Evolutionary conservation across 2,113 vertebrate species (phyloP).

Genomic region (Zingel zingel): DNA sequence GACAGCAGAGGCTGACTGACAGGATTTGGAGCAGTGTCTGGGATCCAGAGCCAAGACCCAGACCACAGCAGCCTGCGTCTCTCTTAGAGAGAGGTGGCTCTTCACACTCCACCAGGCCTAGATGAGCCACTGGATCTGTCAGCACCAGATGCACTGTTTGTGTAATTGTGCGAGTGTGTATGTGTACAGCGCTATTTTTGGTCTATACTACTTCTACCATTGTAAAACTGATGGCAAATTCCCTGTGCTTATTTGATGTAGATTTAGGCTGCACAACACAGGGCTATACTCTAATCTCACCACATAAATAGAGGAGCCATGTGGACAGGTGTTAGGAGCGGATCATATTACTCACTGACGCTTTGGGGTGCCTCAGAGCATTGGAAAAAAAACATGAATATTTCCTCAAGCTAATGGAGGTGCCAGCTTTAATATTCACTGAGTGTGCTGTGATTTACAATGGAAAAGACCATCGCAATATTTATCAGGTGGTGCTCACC

Average conservation of each 20-base stretch:
- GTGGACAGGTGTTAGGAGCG: slow-evolving; percentile 69
- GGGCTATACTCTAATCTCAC: slow-evolving; percentile 39
- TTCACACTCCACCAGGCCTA: slow-evolving; percentile 68
- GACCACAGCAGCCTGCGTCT: slow-evolving; percentile 65
- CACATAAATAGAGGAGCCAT: slow-evolving; percentile 57
- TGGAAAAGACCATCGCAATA: slow-evolving; percentile 48
- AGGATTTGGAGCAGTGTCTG: slow-evolving; percentile 76
- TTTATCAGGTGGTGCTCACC: slow-evolving; percentile 36
- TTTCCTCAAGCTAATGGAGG: slow-evolving; percentile 71
- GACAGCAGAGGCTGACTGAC: slow-evolving; percentile 81
- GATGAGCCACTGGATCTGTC: slow-evolving; percentile 72
- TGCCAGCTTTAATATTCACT: slow-evolving; percentile 73
- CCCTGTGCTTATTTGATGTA: slow-evolving; percentile 30
- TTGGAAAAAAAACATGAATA: slow-evolving; percentile 67
- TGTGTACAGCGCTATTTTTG: background rate
- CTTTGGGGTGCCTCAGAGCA: slow-evolving; percentile 61
- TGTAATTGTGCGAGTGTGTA: slow-evolving; percentile 28
- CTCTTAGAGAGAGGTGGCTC: slow-evolving; percentile 51
- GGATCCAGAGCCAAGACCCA: slow-evolving; percentile 74
- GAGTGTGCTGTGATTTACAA: slow-evolving; percentile 65
- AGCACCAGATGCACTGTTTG: slow-evolving; percentile 66
- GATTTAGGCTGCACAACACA: slow-evolving; percentile 24
- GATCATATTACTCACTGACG: slow-evolving; percentile 70
- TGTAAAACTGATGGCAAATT: slow-evolving; percentile 24
- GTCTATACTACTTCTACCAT: background rate